These are phyloP conservation scores for Chrysolina oricalcia DNA, from an alignment of 2,888 invertebrate genomes.

Conservation along the genomic window DNA sequence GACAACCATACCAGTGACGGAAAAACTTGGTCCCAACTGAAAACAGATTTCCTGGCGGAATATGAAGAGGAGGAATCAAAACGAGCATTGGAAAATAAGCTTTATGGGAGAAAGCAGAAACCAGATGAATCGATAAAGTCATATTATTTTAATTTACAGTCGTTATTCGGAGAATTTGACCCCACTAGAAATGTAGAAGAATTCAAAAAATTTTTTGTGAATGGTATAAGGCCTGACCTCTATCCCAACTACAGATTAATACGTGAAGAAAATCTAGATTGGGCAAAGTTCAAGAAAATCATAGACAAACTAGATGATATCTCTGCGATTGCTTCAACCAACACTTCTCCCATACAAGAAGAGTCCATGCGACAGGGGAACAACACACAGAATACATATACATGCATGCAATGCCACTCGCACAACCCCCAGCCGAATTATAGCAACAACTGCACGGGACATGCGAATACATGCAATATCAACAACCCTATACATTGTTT, in stretches of 20 bases:
- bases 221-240: constrained; percentile 31
- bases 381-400: neutral
- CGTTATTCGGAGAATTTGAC: no score
- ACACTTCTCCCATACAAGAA: no score
- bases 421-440: constrained; percentile 3
- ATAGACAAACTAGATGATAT: constrained; percentile 33
- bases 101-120: no score
- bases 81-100: no score
- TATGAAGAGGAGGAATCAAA: no score
- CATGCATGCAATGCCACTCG: constrained; percentile 6
- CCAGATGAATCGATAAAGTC: no score
- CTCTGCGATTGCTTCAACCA: neutral
- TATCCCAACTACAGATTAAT: constrained; percentile 27
- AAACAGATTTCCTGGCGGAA: constrained; percentile 27
- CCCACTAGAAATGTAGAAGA: constrained; percentile 22
- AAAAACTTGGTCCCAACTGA: constrained; percentile 27
- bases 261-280: constrained; percentile 25
- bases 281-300: constrained; percentile 31
- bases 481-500: constrained; percentile 2
- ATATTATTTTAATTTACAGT: no score
- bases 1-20: constrained; percentile 4
- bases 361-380: neutral
- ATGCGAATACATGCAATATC: neutral
- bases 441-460: neutral
- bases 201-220: constrained; percentile 29